These are phyloP conservation scores for Lycocerus yunnanus DNA, from an alignment of 2,888 invertebrate species.

Conservation along the genomic window DNA sequence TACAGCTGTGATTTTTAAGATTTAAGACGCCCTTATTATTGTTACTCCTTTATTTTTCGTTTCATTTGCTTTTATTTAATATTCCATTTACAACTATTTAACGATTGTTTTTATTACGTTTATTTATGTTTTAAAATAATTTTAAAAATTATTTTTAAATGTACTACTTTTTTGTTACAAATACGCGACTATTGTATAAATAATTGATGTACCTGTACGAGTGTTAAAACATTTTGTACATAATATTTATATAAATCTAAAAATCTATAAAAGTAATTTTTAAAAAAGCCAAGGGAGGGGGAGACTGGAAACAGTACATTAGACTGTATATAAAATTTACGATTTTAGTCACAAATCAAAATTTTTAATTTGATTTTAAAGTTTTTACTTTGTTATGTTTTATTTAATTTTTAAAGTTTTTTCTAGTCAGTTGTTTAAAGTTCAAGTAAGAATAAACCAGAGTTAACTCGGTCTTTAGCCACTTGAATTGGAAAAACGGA, in stretches of 20 bases:
- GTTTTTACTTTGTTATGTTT: not conserved
- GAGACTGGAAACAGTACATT: not conserved
- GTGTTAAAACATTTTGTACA: slow-evolving; percentile 31
- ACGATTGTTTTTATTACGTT: not conserved
- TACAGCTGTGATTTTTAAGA: slow-evolving; percentile 39
- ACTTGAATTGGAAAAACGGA: too few relatives aligned
- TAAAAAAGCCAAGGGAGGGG: slow-evolving; percentile 1
- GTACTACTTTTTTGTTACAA: not conserved
- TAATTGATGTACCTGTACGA: slow-evolving; percentile 34
- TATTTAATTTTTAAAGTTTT: not conserved
- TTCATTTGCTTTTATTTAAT: slow-evolving; percentile 18
- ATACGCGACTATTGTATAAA: slow-evolving; percentile 12
- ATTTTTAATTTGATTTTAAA: not conserved
- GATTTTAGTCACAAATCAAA: not conserved
- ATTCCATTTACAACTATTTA: slow-evolving; percentile 1
- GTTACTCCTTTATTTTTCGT: slow-evolving; percentile 8
- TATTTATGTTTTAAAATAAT: not conserved
- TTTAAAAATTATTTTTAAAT: not conserved
- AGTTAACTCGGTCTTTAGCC: too few relatives aligned
- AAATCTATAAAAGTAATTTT: not conserved
- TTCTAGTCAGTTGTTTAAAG: too few relatives aligned
- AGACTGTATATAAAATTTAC: not conserved
- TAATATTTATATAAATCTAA: slow-evolving; percentile 24
- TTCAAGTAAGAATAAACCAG: too few relatives aligned
- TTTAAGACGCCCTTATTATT: slow-evolving; percentile 30